phyloP scores from a whole-genome alignment of 2,113 vertebrate species.

The Prietella phreatophila region DNA sequence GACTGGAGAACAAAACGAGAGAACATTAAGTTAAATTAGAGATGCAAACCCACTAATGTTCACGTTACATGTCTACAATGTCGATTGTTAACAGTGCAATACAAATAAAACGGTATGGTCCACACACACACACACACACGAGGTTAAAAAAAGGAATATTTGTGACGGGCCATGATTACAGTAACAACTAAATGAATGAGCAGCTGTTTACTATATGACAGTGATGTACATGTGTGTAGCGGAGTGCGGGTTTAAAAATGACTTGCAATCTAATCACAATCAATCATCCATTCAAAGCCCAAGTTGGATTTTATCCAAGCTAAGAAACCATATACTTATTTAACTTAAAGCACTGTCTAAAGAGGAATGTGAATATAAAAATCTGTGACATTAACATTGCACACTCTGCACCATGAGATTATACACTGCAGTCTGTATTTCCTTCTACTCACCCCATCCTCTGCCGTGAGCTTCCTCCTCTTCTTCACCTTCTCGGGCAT shows the following conservation, averaged over 20 bases:
- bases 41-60: background rate
- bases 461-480: slow-evolving; percentile 93
- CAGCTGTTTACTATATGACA: too few relatives aligned
- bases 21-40: background rate
- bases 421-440: background rate
- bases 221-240: too few relatives aligned
- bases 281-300: background rate
- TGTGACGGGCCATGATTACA: background rate
- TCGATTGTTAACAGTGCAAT: background rate
- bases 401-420: background rate
- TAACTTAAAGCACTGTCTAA: background rate
- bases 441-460: slow-evolving; percentile 87
- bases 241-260: too few relatives aligned
- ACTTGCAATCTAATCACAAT: too few relatives aligned
- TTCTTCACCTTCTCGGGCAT: slow-evolving; percentile 99
- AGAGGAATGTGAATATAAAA: background rate
- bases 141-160: background rate
- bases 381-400: background rate
- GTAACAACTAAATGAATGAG: background rate
- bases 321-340: too few relatives aligned
- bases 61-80: background rate
- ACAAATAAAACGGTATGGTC: background rate
- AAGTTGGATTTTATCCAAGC: background rate
- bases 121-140: background rate
- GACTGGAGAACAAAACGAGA: slow-evolving; percentile 73